Base-by-base conservation (phyloP, 2,113 vertebrate species). In the Pterocles gutturalis region DNA sequence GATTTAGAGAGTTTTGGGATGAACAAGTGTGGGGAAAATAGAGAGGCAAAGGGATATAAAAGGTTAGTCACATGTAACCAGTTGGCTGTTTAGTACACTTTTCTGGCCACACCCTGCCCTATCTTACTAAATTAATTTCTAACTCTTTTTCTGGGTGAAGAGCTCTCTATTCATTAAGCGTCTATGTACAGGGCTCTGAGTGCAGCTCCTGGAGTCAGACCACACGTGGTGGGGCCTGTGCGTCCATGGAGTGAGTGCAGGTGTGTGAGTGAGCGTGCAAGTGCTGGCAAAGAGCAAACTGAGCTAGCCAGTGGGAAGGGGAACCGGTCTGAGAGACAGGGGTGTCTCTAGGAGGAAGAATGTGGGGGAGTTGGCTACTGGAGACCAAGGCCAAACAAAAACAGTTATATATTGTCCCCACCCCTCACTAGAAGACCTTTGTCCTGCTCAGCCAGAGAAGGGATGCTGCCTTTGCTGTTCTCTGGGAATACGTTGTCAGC, bases 171-270 rank as follows among this genome's bases (percentile, higher is more conserved):
- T 76, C 17, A 26, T 29, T 65, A 11, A 9, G 7, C 1, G 2
- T 5, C 11, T 22, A 13, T 14, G 5, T 18, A 72, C 5, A 2
- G 38, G 28, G 18, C 13, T 64, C 34, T 46, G 38, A 83, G 15
- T 22, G 17, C 45, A 80, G 15, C 62, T 64, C 11, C 43, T 21
- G 11, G 10, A 72, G n/a, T 19, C 31, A 60, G 48, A 64, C 4
- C 36, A 57, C 0, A 1, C 4, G 4, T 28, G 13, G 9, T 11
- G 64, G 2, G 11, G 16, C 19, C 31, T 1, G 0, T 8, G 18
- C 33, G 26, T 20, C 25, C 48, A 17, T 9, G 13, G 24, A 71
- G n/a, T 6, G 31, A 51, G 28, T 1, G 0, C 10, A 53, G 6
- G 29, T 12, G 22, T 46, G 16, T 0, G 0, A 60, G 17, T 6